Base-by-base conservation (phyloP, 2,888 invertebrate genomes). In the Drosophila barbarae region DNA sequence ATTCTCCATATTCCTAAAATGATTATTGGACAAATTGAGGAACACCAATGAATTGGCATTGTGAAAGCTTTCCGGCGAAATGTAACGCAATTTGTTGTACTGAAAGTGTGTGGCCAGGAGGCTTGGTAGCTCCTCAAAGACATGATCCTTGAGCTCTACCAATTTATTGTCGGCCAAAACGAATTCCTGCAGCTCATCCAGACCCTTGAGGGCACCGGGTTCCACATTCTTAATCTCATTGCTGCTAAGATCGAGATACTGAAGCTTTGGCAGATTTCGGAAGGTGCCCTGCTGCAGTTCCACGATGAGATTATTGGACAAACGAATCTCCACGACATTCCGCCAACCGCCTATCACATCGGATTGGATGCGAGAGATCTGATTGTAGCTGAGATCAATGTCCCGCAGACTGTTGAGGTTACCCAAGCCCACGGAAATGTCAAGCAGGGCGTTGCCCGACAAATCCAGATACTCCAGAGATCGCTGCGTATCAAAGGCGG, bases 21-120 rank as follows among this genome's bases (percentile, higher is more conserved):
- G 93, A 89, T 97, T 97, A 82, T 94, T 92, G 75, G 96, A 96
- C 69, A 97, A 89, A 90, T 97, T 96, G 51, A 97, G 90, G 87
- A 95, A 94, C 59, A 96, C 92, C 56, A 97, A 90, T 50, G 95
- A 93, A 0, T 95, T 95, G 23, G 95, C 92, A 77, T 93, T 93
- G 71, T 93, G 92, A 86, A 97, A 96, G 4, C 95, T 95, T 73
- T 93, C 92, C 30, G 91, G 90, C 0, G 94, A 93, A 70, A 95
- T 93, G 77, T 92, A 93, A 76, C 93, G 92, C 53, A 96, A 89
- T 53, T 93, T 91, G 86, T 96, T 96, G 77, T 96, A 94, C 89
- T 96, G 95, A 47, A 96, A 89, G 87, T 96, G 95, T 12, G 95
- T 91, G 52, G 90, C 90, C 67, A 90, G 71, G 4, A 89, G 89